Conservation (phyloP, 2,888 invertebrate species). For the Tipula vernalis region DNA sequence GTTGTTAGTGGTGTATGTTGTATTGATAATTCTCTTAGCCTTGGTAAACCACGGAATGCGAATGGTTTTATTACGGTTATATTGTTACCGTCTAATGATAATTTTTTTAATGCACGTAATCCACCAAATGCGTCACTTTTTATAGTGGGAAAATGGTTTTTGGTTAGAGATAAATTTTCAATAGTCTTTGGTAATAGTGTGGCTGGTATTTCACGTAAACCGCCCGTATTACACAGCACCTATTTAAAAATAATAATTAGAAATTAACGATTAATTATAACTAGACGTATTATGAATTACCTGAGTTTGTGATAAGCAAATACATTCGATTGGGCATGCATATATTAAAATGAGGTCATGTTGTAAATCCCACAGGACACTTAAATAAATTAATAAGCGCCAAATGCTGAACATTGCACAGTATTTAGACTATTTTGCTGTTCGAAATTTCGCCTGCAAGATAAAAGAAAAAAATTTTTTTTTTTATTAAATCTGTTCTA, state of each 20-base stretch:
- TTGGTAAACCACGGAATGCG: slow-evolving; percentile 71
- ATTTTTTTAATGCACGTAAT: slow-evolving; percentile 64
- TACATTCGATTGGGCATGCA: slow-evolving; percentile 68
- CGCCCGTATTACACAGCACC: slow-evolving; percentile 82
- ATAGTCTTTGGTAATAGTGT: slow-evolving; percentile 61
- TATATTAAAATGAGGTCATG: slow-evolving; percentile 35
- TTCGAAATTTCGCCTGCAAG: not conserved
- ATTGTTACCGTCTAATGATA: slow-evolving; percentile 78
- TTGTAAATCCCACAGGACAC: slow-evolving; percentile 24
- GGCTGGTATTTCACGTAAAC: slow-evolving; percentile 65
- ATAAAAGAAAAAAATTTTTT: not conserved
- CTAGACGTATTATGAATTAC: slow-evolving; percentile 37
- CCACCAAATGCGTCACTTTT: slow-evolving; percentile 73
- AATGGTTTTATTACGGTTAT: slow-evolving; percentile 71
- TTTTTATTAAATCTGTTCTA: no score
- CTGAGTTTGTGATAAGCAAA: slow-evolving; percentile 77
- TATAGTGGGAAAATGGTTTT: slow-evolving; percentile 71
- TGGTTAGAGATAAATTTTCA: slow-evolving; percentile 73
- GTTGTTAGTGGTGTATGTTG: slow-evolving; percentile 73
- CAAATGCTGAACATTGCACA: slow-evolving; percentile 37
- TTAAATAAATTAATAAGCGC: slow-evolving; percentile 19
- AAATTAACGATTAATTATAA: not conserved
- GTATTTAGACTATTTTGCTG: slow-evolving; percentile 18
- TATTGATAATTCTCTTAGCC: slow-evolving; percentile 67
- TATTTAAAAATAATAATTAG: slow-evolving; percentile 30